Conservation (phyloP, 2,113 vertebrate genomes). For the Calyptomena viridis region DNA sequence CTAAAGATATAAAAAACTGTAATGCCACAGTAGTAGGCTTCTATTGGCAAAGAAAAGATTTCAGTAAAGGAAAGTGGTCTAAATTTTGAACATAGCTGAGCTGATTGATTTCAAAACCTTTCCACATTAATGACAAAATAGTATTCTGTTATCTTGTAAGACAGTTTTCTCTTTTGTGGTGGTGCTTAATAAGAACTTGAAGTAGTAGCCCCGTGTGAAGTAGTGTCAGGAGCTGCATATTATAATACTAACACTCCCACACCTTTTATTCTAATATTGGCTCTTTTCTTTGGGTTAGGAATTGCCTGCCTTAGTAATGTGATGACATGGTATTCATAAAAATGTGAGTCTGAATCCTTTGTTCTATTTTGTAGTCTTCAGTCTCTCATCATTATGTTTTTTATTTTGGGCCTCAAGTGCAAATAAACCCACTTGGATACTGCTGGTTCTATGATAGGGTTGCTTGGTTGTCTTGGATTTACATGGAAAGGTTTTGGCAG, state of each 20-base stretch:
- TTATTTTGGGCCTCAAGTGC: neutral
- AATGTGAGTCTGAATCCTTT: neutral
- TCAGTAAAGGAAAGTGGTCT: neutral
- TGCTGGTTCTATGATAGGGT: neutral
- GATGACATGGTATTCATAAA: neutral
- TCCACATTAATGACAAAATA: neutral
- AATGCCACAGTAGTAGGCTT: too few relatives aligned
- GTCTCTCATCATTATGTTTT: neutral
- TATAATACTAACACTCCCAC: neutral
- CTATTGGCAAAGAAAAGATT: neutral
- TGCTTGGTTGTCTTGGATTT: neutral
- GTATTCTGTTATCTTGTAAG: neutral
- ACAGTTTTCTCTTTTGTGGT: neutral
- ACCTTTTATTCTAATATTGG: neutral
- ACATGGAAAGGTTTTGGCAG: neutral
- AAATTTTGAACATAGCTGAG: neutral
- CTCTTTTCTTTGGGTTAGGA: neutral
- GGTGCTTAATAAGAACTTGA: neutral
- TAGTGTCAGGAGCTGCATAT: neutral
- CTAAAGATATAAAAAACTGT: too few relatives aligned
- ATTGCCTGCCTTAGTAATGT: neutral
- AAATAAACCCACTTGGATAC: neutral
- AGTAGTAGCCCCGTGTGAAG: neutral
- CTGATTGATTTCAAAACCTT: neutral
- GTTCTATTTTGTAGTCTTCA: neutral